A percentile compares a stretch with the other conserved stretches of the same genome.
These are phyloP conservation scores for Sorex maritimensis DNA, from an alignment of 2,797 vertebrate genomes.

Conservation along the genomic window DNA sequence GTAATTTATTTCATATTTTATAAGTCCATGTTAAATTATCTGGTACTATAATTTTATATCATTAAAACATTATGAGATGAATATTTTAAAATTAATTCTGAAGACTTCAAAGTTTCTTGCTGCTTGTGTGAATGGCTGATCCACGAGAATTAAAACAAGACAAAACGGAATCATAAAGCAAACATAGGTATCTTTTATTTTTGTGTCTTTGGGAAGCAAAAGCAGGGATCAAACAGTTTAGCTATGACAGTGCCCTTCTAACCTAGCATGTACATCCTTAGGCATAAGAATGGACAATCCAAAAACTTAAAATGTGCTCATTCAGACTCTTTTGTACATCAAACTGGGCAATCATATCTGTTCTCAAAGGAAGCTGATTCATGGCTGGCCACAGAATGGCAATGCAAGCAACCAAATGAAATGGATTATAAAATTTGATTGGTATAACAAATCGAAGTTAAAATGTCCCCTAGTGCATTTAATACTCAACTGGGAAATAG, in stretches of 20 bases:
- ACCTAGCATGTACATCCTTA: constrained; percentile 82
- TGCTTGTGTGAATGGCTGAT: constrained; percentile 82
- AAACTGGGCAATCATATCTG: constrained; percentile 75
- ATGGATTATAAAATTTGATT: constrained; percentile 85
- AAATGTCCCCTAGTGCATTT: constrained; percentile 75
- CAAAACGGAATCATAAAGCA: constrained; percentile 79
- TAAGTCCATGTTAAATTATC: constrained; percentile 65
- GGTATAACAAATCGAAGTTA: constrained; percentile 75
- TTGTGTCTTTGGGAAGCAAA: constrained; percentile 77
- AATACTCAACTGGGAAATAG: constrained; percentile 75
- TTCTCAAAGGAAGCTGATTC: constrained; percentile 68
- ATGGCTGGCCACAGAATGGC: constrained; percentile 76
- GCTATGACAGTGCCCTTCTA: constrained; percentile 77
- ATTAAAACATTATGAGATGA: constrained; percentile 82
- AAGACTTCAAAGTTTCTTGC: constrained; percentile 81
- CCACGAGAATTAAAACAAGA: constrained; percentile 83
- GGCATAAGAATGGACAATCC: constrained; percentile 81
- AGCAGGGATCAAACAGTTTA: constrained; percentile 83
- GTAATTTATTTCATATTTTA: constrained; percentile 62
- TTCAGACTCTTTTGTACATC: constrained; percentile 76
- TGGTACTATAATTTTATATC: constrained; percentile 65
- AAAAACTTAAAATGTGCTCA: constrained; percentile 64
- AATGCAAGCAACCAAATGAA: constrained; percentile 82
- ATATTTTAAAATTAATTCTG: constrained; percentile 81
- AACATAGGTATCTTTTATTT: constrained; percentile 82